These are phyloP conservation scores for Chrysaora quinquecirrha DNA, from an alignment of 30 jellyfish, hydroid and myxozoan genomes.

Conservation along the genomic window DNA sequence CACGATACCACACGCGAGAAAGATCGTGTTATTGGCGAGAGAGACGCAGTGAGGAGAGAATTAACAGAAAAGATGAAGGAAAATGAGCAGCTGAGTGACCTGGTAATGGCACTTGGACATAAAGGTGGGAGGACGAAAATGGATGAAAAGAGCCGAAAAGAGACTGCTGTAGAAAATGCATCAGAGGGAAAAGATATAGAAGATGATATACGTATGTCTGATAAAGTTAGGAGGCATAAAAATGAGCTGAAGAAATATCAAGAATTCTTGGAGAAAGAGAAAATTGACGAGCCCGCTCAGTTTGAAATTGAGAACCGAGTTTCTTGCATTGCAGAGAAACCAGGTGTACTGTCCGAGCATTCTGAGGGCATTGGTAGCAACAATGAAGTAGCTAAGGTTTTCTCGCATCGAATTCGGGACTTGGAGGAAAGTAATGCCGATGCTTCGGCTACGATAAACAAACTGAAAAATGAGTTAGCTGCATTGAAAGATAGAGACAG, in stretches of 20 bases:
- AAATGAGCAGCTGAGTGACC: background rate
- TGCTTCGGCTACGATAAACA: background rate
- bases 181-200: background rate
- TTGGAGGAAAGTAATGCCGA: constrained; percentile 27
- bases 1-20: background rate
- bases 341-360: constrained; percentile 32
- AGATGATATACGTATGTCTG: background rate
- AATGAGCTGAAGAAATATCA: background rate
- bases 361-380: constrained; percentile 2
- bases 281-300: background rate
- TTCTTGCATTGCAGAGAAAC: constrained; percentile 33
- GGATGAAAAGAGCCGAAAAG: background rate
- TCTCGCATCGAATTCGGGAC: constrained; percentile 38
- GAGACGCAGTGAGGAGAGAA: constrained; percentile 11
- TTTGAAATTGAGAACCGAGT: background rate
- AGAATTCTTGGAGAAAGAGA: background rate
- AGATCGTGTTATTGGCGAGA: background rate
- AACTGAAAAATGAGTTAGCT: background rate
- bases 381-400: constrained; percentile 21
- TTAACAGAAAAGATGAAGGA: background rate
- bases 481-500: background rate
- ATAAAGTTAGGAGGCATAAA: background rate
- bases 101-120: background rate
- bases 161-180: background rate
- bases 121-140: background rate